A percentile compares a stretch with the other conserved stretches of the same genome.
These are phyloP conservation scores for Gallinago nigripennis DNA, from an alignment of 2,797 vertebrate genomes.

Conservation along the genomic window DNA sequence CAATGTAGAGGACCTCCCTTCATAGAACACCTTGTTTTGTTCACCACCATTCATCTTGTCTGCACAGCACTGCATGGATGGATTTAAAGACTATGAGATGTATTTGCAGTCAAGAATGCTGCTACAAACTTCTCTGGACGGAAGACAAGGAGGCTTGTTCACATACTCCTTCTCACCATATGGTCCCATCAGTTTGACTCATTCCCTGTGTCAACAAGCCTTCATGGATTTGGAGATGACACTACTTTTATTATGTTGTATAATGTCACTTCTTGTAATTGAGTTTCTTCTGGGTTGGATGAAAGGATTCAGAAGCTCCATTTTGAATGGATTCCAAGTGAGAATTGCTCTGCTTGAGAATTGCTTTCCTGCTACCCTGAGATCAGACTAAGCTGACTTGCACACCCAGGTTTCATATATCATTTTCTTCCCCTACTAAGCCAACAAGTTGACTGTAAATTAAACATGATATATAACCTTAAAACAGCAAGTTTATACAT, in stretches of 20 bases:
- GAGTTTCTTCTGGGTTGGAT: neutral
- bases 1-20: neutral
- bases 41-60: neutral
- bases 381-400: neutral
- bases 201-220: constrained; percentile 31
- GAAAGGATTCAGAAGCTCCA: neutral
- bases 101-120: neutral
- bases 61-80: neutral
- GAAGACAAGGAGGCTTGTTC: neutral
- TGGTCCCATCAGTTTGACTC: constrained; percentile 43
- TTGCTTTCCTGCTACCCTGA: neutral
- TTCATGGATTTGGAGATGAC: neutral
- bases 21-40: neutral
- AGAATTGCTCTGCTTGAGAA: neutral
- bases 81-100: neutral
- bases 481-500: neutral
- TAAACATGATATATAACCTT: neutral
- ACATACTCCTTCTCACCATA: constrained; percentile 36
- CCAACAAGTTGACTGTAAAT: neutral
- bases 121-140: neutral
- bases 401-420: neutral
- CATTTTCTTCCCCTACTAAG: neutral
- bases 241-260: constrained; percentile 18
- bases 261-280: constrained; percentile 31
- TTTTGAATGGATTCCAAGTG: constrained; percentile 7